These are phyloP conservation scores for Aphidius ervi DNA, from an alignment of 1,140 invertebrate genomes.

Conservation along the genomic window DNA sequence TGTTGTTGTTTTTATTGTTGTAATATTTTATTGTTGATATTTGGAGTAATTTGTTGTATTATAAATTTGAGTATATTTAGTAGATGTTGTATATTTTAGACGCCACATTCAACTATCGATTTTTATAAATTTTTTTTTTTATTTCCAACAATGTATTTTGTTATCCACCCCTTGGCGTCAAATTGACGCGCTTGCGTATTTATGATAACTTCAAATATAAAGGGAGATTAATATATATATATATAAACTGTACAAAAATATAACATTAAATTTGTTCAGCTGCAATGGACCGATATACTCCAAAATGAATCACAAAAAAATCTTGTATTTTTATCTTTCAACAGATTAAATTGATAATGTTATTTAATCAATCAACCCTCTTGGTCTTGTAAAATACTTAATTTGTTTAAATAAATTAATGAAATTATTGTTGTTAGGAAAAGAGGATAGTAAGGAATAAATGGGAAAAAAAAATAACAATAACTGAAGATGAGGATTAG, in stretches of 20 bases:
- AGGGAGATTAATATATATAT: background rate
- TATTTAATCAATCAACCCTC: background rate
- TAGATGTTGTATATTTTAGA: no score
- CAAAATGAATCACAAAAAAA: no score
- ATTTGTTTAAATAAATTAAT: background rate
- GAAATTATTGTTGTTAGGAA: conserved; percentile 4
- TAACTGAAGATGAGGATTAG: background rate
- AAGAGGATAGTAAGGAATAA: background rate
- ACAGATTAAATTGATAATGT: background rate
- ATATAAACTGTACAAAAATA: conserved; percentile 5
- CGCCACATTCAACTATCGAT: no score
- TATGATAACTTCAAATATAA: background rate
- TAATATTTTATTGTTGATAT: no score
- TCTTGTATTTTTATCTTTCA: no score
- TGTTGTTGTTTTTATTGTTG: background rate
- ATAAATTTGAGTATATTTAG: no score
- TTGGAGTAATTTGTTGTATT: no score
- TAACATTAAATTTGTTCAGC: background rate
- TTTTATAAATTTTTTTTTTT: background rate
- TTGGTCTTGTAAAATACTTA: background rate
- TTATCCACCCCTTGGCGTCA: background rate
- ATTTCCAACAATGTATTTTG: background rate
- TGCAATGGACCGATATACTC: background rate
- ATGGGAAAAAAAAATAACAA: background rate
- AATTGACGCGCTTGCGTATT: conserved; percentile 13